Conservation (phyloP, 2,113 vertebrate species). For the Apodemus speciosus region DNA sequence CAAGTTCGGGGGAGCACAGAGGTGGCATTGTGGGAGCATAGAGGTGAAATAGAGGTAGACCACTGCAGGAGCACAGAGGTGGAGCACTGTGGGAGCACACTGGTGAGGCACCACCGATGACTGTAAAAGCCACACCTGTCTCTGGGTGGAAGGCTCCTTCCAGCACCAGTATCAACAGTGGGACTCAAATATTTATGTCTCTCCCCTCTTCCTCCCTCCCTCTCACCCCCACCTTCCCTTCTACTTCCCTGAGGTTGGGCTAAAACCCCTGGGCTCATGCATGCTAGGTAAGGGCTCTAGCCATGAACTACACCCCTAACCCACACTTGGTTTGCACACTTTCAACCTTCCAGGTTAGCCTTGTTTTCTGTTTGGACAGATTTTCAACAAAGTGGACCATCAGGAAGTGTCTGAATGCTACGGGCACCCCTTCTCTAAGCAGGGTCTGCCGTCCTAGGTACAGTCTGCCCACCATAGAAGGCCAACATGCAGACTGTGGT, state of each 20-base stretch:
- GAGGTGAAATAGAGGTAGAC: neutral
- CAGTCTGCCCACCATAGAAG: neutral
- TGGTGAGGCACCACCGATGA: no score
- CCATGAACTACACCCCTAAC: no score
- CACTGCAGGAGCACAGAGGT: neutral
- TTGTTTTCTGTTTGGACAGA: rapidly evolving
- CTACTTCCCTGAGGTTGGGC: neutral
- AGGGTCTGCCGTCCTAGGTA: neutral
- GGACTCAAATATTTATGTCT: neutral
- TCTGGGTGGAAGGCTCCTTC: neutral
- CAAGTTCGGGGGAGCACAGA: neutral
- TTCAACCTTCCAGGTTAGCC: neutral
- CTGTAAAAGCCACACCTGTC: neutral
- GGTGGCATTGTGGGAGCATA: no score
- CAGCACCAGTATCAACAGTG: neutral
- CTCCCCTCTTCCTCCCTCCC: no score
- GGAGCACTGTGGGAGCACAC: neutral
- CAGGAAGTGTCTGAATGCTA: neutral
- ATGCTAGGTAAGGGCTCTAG: neutral
- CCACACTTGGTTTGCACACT: neutral
- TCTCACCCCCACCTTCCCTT: no score
- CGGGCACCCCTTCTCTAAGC: neutral
- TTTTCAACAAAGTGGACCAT: neutral
- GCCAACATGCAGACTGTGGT: neutral
- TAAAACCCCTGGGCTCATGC: neutral